Percentiles rank a stretch among this genome's conserved stretches.
These are phyloP conservation scores for Porites lutea DNA, from an alignment of 64 coral and sea anemone genomes.

Conservation along the genomic window DNA sequence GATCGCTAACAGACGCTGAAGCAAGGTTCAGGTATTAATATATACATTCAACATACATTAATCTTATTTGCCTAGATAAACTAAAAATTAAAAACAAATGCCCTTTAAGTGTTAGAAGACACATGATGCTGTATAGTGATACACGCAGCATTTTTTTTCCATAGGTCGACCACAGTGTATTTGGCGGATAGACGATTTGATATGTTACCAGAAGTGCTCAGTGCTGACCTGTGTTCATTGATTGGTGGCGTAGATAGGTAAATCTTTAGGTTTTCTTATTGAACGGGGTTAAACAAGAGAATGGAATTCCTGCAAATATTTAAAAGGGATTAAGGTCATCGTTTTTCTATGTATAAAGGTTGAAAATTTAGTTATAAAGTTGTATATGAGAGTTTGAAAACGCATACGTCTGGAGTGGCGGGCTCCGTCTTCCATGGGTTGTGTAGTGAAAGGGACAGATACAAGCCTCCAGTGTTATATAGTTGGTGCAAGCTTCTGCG, in stretches of 20 bases:
- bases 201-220: slow-evolving; percentile 93
- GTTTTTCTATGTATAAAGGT: too few relatives aligned
- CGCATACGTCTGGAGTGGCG: too few relatives aligned
- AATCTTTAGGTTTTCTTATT: not conserved
- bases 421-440: too few relatives aligned
- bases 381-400: too few relatives aligned
- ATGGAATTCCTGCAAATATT: too few relatives aligned
- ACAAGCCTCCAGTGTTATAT: too few relatives aligned
- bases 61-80: too few relatives aligned
- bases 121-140: not conserved
- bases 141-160: not conserved
- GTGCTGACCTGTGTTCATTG: slow-evolving; percentile 87
- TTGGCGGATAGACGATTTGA: slow-evolving; percentile 91
- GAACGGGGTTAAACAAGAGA: not conserved
- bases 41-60: not conserved
- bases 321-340: too few relatives aligned
- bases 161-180: slow-evolving; percentile 94
- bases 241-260: slow-evolving; percentile 95
- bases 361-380: too few relatives aligned
- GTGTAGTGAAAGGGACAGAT: too few relatives aligned
- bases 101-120: too few relatives aligned
- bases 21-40: slow-evolving; percentile 78
- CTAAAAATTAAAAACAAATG: not conserved
- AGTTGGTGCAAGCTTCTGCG: too few relatives aligned
- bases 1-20: slow-evolving; percentile 88